A percentile compares a stretch with the other conserved stretches of the same genome.
Evolutionary conservation across 2,888 invertebrate genomes (phyloP).

Genomic region (Hydropsyche betteni): DNA sequence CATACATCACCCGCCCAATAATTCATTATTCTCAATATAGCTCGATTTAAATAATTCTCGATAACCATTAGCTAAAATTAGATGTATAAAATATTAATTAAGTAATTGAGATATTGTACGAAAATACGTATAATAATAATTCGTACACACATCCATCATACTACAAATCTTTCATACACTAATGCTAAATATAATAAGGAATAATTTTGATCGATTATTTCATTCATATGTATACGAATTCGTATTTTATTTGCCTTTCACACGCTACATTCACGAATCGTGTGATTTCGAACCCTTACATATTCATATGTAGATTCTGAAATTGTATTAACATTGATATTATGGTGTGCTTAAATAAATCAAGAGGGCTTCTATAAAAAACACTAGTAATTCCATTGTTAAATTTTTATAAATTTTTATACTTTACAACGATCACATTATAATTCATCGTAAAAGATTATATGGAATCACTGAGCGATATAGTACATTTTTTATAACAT

Average conservation of each 20-base stretch:
- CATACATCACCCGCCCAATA: no score
- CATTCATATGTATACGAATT: neutral
- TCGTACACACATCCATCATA: neutral
- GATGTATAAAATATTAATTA: no score
- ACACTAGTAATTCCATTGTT: no score
- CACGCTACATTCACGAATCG: slow-evolving; percentile 32
- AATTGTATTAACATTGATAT: neutral
- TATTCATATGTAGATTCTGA: slow-evolving; percentile 27
- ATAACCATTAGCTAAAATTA: no score
- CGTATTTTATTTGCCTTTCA: slow-evolving; percentile 39
- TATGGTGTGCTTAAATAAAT: neutral
- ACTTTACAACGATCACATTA: no score
- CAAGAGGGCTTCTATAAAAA: neutral
- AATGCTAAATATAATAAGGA: slow-evolving; percentile 22
- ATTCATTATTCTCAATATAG: no score
- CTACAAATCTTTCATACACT: slow-evolving; percentile 31
- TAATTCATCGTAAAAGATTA: no score
- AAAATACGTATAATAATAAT: no score
- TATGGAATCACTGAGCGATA: no score
- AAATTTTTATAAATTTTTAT: no score
- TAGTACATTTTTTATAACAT: neutral
- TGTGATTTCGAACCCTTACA: slow-evolving; percentile 7
- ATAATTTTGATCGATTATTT: slow-evolving; percentile 45
- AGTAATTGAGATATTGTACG: no score
- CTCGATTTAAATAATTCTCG: no score